phyloP scores from a whole-genome alignment of 2,888 invertebrate species.

The Dromius quadrimaculatus region DNA sequence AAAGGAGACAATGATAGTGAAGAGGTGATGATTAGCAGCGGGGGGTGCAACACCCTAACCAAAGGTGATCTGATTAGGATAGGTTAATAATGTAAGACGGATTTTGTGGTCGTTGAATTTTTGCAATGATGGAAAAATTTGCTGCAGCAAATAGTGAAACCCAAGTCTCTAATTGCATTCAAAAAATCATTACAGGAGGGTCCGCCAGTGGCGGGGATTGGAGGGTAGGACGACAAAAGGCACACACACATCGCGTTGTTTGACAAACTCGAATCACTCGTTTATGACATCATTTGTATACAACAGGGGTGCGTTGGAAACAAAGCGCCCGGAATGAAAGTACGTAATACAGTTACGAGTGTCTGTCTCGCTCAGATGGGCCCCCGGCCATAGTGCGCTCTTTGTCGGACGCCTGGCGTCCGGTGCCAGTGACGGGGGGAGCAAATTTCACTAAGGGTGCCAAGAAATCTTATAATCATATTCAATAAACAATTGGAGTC shows the following conservation, averaged over 20 bases:
- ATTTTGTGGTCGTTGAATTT: too few relatives aligned
- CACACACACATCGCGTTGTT: slow-evolving; percentile 62
- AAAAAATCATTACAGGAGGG: slow-evolving; percentile 65
- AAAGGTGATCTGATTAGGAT: slow-evolving; percentile 12
- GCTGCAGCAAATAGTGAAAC: slow-evolving; percentile 28
- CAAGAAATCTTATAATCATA: neutral
- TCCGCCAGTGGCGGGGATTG: slow-evolving; percentile 15
- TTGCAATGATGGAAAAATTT: slow-evolving; percentile 44
- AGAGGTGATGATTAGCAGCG: slow-evolving; percentile 20
- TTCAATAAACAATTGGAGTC: too few relatives aligned
- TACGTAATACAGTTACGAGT: slow-evolving; percentile 51
- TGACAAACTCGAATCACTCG: slow-evolving; percentile 64
- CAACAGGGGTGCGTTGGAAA: slow-evolving; percentile 58
- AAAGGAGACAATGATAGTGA: neutral
- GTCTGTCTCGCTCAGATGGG: slow-evolving; percentile 3
- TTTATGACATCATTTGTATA: slow-evolving; percentile 61
- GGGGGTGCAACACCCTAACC: neutral
- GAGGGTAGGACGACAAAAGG: slow-evolving; percentile 35
- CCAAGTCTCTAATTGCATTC: slow-evolving; percentile 64
- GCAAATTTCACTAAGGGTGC: neutral
- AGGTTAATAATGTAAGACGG: too few relatives aligned
- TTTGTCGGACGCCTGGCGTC: neutral
- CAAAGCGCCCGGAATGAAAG: slow-evolving; percentile 51
- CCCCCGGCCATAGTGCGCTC: neutral
- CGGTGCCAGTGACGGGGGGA: neutral